Evolutionary conservation across 53 echinoderm and acorn worm species (phyloP).

Genomic region (Astropecten irregularis): DNA sequence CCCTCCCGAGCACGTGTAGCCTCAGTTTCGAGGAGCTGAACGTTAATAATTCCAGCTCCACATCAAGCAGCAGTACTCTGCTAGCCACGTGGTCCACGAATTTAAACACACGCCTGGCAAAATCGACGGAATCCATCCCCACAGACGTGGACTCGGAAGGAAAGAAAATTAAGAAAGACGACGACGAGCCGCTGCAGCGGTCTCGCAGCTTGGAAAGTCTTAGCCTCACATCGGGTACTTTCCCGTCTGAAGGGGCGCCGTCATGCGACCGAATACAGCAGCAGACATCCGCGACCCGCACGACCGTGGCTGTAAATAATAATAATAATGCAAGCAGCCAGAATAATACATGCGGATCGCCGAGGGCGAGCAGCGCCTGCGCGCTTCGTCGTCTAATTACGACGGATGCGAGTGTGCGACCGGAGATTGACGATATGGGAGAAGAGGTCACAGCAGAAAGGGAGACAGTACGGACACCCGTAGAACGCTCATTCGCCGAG

Average conservation of each 20-base stretch:
- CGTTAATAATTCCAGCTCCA: slow-evolving; percentile 42
- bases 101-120: slow-evolving; percentile 17
- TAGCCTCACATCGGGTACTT: slow-evolving; percentile 1
- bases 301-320: slow-evolving; percentile 22
- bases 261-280: slow-evolving; percentile 14
- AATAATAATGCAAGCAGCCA: slow-evolving; percentile 39
- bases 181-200: slow-evolving; percentile 28
- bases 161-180: not conserved
- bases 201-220: slow-evolving; percentile 44
- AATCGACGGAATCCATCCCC: slow-evolving; percentile 41
- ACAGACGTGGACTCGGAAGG: slow-evolving; percentile 8
- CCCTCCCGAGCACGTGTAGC: not conserved
- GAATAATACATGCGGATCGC: slow-evolving; percentile 38
- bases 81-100: not conserved
- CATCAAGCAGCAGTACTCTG: slow-evolving; percentile 2
- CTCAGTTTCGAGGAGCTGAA: slow-evolving; percentile 19
- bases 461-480: slow-evolving; percentile 5
- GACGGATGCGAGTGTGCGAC: slow-evolving; percentile 30
- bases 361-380: slow-evolving; percentile 26
- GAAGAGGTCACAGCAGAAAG: slow-evolving; percentile 39
- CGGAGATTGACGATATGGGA: slow-evolving; percentile 19
- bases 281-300: not conserved
- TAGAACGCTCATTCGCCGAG: slow-evolving; percentile 56
- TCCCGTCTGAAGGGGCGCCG: slow-evolving; percentile 17
- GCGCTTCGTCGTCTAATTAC: slow-evolving; percentile 35